phyloP scores from a whole-genome alignment of 53 echinoderm and acorn worm genomes.

The Glandiceps talaboti region DNA sequence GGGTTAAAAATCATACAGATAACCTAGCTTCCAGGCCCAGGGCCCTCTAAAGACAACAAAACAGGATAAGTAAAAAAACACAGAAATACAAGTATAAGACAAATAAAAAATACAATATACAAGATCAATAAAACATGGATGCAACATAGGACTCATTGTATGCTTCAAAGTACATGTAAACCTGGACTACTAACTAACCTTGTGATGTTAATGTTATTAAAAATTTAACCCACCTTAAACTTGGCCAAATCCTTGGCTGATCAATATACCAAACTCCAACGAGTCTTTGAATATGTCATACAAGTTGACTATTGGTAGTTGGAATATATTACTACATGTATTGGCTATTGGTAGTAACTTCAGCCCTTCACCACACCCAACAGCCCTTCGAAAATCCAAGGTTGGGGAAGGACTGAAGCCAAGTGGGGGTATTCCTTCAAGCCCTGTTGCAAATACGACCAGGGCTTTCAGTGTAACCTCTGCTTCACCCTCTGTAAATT shows the following conservation, averaged over 20 bases:
- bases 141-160: no score
- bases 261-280: not conserved
- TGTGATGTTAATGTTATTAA: not conserved
- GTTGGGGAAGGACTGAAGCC: not conserved
- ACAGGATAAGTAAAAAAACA: no score
- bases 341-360: not conserved
- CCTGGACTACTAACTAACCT: no score
- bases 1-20: no score
- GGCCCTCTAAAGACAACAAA: no score
- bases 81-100: no score
- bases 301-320: not conserved
- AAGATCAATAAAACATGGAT: no score
- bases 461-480: not conserved
- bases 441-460: not conserved
- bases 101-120: no score
- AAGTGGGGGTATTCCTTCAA: not conserved
- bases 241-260: not conserved
- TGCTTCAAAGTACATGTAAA: no score
- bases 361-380: not conserved
- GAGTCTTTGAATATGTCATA: not conserved
- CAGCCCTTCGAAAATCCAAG: not conserved
- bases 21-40: no score
- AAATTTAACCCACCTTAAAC: not conserved
- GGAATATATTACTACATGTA: not conserved
- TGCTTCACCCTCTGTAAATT: not conserved